phyloP scores from a whole-genome alignment of 2,113 vertebrate genomes.

The Boulengeromyrus knoepffleri region DNA sequence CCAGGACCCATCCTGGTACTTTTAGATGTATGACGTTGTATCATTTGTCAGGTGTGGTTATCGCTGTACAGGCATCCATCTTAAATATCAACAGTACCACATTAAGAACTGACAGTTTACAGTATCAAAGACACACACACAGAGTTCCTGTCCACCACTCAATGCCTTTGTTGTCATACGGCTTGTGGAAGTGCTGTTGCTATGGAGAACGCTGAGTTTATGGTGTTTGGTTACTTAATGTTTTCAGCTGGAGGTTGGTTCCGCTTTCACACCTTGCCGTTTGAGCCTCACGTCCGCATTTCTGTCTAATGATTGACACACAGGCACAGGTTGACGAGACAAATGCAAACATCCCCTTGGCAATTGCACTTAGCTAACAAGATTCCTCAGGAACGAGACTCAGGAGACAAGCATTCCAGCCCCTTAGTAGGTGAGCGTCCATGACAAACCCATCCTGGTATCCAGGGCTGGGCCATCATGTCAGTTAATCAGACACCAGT shows the following conservation, averaged over 20 bases:
- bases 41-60: not conserved
- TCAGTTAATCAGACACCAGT: not conserved
- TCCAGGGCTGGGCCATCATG: not conserved
- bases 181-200: constrained; percentile 22
- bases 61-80: not conserved
- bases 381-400: not conserved
- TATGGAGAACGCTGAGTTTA: constrained; percentile 29
- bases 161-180: not conserved
- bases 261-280: constrained; percentile 8
- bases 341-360: not conserved
- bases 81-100: not conserved
- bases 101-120: not conserved
- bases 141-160: not conserved
- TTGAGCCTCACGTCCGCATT: not conserved
- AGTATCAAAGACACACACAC: not conserved
- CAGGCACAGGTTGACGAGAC: not conserved
- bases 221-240: constrained; percentile 42
- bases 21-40: not conserved
- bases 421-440: not conserved
- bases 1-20: not conserved
- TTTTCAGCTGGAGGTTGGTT: constrained; percentile 33
- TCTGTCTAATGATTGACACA: constrained; percentile 41
- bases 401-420: not conserved
- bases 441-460: not conserved
- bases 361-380: not conserved